Conservation (phyloP, 2,888 invertebrate species). For the Aricia artaxerxes region DNA sequence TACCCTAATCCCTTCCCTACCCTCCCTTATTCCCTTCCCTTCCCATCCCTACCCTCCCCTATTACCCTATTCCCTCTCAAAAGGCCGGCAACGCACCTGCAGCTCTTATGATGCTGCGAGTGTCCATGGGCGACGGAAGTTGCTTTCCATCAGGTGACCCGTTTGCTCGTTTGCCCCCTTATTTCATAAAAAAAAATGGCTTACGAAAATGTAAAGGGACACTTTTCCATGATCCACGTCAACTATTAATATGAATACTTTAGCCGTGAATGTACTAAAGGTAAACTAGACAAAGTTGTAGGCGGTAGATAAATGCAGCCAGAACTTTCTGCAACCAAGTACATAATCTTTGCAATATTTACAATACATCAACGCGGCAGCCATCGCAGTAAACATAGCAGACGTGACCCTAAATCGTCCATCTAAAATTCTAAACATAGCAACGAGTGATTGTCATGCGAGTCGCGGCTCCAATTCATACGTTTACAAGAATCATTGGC, state of each 20-base stretch:
- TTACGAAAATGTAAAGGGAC: background rate
- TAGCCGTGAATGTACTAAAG: background rate
- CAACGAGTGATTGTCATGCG: slow-evolving; percentile 21
- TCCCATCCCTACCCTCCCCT: too few relatives aligned
- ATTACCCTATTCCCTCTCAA: too few relatives aligned
- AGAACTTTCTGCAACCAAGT: background rate
- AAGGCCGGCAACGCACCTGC: too few relatives aligned
- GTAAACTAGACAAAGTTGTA: background rate
- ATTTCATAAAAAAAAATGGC: too few relatives aligned
- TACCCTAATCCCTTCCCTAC: too few relatives aligned
- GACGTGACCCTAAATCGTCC: background rate
- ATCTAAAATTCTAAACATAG: background rate
- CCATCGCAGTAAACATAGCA: background rate
- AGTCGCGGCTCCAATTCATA: slow-evolving; percentile 20
- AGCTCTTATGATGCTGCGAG: too few relatives aligned
- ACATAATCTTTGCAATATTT: background rate
- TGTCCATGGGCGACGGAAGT: too few relatives aligned
- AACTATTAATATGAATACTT: background rate
- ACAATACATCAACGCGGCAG: background rate
- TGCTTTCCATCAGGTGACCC: too few relatives aligned
- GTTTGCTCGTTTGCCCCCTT: too few relatives aligned
- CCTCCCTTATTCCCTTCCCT: too few relatives aligned
- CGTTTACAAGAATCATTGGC: slow-evolving; percentile 46
- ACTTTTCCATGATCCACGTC: background rate
- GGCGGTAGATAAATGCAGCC: background rate